Percentiles rank a stretch among this genome's conserved stretches.
Conservation (phyloP, 2,797 vertebrate species). For the Xiphorhynchus erythropygius region DNA sequence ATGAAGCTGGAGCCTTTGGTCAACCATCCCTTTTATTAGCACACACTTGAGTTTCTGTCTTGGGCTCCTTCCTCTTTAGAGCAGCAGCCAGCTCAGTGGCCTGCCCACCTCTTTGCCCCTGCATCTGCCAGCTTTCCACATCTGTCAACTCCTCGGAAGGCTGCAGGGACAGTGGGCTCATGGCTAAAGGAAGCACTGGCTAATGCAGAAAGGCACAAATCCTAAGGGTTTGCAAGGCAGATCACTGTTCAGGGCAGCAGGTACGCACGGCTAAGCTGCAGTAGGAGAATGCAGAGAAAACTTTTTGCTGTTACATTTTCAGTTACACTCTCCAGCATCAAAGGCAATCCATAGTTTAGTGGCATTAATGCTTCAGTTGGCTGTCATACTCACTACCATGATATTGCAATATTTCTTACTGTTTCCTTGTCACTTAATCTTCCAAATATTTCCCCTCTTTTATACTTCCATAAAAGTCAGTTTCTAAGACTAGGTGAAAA, state of each 20-base stretch:
- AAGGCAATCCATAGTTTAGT: not conserved
- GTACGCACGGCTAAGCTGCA: not conserved
- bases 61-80: not conserved
- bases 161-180: not conserved
- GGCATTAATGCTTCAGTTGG: not conserved
- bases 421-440: not conserved
- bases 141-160: not conserved
- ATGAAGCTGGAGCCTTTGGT: not conserved
- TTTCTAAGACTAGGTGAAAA: not conserved
- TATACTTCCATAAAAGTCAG: not conserved
- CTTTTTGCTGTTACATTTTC: not conserved
- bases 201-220: not conserved
- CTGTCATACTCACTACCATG: not conserved
- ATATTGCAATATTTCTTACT: not conserved
- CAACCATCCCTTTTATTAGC: not conserved
- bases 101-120: not conserved
- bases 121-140: not conserved
- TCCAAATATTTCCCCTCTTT: not conserved
- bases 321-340: not conserved
- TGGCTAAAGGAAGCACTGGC: rapidly evolving
- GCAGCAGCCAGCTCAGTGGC: not conserved
- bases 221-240: not conserved
- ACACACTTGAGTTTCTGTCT: not conserved
- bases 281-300: not conserved
- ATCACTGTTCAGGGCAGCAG: not conserved